These are phyloP conservation scores for Scartelaos histophorus DNA, from an alignment of 2,113 vertebrate species.

Conservation along the genomic window DNA sequence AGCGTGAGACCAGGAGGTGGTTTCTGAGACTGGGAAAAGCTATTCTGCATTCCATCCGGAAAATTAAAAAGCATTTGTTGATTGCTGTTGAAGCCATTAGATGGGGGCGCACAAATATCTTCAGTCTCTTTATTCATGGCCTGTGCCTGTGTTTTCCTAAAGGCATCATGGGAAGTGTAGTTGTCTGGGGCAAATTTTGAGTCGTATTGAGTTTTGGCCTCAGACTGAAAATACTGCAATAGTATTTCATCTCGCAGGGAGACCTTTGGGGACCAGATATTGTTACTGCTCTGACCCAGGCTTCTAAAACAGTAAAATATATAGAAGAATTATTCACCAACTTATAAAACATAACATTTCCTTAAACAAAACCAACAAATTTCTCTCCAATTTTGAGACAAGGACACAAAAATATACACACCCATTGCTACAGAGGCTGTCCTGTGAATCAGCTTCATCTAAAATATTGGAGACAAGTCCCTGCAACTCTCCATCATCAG, in stretches of 20 bases:
- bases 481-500: slow-evolving; percentile 87
- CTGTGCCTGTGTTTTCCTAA: slow-evolving; percentile 71
- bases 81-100: slow-evolving; percentile 42
- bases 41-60: slow-evolving; percentile 47
- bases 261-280: slow-evolving; percentile 81
- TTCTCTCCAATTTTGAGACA: not conserved
- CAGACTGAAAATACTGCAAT: slow-evolving; percentile 78
- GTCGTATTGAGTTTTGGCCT: slow-evolving; percentile 73
- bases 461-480: slow-evolving; percentile 91
- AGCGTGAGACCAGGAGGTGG: slow-evolving; percentile 58
- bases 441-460: slow-evolving; percentile 84
- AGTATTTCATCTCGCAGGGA: slow-evolving; percentile 63
- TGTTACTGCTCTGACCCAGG: slow-evolving; percentile 79
- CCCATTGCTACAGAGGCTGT: slow-evolving; percentile 82
- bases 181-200: slow-evolving; percentile 74
- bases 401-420: slow-evolving; percentile 64
- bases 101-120: slow-evolving; percentile 37
- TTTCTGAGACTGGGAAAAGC: slow-evolving; percentile 33
- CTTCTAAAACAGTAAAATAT: slow-evolving; percentile 71
- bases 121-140: slow-evolving; percentile 60
- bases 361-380: not conserved
- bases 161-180: slow-evolving; percentile 69
- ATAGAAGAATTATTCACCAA: not conserved
- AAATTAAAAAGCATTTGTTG: slow-evolving; percentile 54
- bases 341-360: not conserved